Conservation (phyloP, 2,888 invertebrate genomes). For the Cephonodes hylas region DNA sequence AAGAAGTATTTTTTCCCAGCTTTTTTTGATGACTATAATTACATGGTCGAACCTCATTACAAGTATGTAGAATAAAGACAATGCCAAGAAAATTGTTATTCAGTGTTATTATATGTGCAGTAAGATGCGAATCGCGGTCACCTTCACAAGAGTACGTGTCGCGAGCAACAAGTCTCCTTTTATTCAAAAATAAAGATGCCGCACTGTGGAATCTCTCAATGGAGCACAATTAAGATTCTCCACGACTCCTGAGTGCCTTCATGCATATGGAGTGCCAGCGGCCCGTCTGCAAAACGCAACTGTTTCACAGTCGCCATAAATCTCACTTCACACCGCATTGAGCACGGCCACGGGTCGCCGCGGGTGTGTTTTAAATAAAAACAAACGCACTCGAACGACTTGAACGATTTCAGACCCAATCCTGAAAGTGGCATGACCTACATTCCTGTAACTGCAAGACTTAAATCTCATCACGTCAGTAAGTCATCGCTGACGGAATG, state of each 20-base stretch:
- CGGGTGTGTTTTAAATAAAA: constrained; percentile 56
- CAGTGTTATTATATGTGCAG: constrained; percentile 30
- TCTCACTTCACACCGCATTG: constrained; percentile 61
- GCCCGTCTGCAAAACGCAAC: constrained; percentile 51
- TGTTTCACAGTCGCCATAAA: constrained; percentile 64
- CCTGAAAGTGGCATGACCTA: constrained; percentile 40
- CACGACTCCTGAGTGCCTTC: constrained; percentile 51
- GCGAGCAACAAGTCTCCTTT: constrained; percentile 61
- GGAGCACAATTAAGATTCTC: constrained; percentile 76
- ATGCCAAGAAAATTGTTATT: constrained; percentile 46
- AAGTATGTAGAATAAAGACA: constrained; percentile 17
- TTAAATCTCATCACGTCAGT: constrained; percentile 65
- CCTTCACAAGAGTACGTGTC: constrained; percentile 31
- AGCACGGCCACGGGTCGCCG: constrained; percentile 36
- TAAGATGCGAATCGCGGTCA: constrained; percentile 51
- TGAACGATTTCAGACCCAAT: constrained; percentile 54
- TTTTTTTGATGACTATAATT: no score
- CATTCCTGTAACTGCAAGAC: constrained; percentile 48
- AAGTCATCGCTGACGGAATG: constrained; percentile 47
- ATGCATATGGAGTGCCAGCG: constrained; percentile 53
- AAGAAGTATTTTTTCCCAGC: no score
- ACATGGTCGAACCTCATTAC: constrained; percentile 15
- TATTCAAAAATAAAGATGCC: constrained; percentile 67
- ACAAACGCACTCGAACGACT: constrained; percentile 37
- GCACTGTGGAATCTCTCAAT: constrained; percentile 65